Evolutionary conservation across 2,113 vertebrate species (phyloP).

Genomic region (Melanotaenia duboulayi): DNA sequence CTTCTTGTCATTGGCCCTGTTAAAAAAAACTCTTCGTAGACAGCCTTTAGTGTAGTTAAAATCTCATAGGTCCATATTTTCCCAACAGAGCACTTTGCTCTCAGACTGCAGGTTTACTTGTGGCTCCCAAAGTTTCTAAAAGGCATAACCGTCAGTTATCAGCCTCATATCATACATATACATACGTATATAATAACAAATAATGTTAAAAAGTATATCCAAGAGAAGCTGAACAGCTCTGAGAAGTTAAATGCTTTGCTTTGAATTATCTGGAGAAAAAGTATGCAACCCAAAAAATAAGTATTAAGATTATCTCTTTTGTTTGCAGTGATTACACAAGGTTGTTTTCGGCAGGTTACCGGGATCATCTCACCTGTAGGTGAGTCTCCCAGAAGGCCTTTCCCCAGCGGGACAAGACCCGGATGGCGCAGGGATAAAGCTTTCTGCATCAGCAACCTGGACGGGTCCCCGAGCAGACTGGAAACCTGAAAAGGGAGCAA

Average conservation of each 20-base stretch:
- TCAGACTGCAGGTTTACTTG: too few species aligned
- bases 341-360: not conserved
- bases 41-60: too few species aligned
- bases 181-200: too few species aligned
- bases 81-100: too few species aligned
- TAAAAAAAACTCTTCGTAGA: too few species aligned
- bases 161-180: too few species aligned
- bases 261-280: not conserved
- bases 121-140: too few species aligned
- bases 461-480: conserved; percentile 93
- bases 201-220: not conserved
- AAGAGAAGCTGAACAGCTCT: not conserved
- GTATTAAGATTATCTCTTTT: not conserved
- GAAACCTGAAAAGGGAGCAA: conserved; percentile 82
- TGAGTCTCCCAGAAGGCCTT: conserved; percentile 89
- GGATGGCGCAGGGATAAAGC: conserved; percentile 86
- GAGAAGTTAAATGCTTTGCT: not conserved
- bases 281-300: not conserved
- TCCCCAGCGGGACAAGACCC: conserved; percentile 81
- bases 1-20: too few species aligned
- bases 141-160: too few species aligned
- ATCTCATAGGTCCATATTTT: too few species aligned
- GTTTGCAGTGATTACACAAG: conserved; percentile 7
- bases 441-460: conserved; percentile 89
- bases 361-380: conserved; percentile 84